phyloP scores from a whole-genome alignment of 1,140 invertebrate species.

The Drosophila aff. region DNA sequence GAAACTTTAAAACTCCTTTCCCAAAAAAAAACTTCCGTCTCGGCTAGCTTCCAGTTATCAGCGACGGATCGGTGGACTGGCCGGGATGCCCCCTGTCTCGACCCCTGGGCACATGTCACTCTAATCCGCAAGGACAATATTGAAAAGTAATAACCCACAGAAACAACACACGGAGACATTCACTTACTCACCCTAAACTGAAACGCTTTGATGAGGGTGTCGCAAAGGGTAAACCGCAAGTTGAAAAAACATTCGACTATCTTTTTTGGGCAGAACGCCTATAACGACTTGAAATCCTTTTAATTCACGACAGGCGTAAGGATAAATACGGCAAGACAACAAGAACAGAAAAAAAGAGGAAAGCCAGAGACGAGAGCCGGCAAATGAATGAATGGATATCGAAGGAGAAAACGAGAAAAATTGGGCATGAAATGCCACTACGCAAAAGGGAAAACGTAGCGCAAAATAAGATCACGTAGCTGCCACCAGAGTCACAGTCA shows the following conservation, averaged over 20 bases:
- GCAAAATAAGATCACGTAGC: conserved; percentile 80
- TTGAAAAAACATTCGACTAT: conserved; percentile 78
- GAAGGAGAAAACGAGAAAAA: conserved; percentile 66
- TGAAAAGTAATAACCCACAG: conserved; percentile 85
- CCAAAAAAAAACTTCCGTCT: not conserved
- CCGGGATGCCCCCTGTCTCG: conserved; percentile 21
- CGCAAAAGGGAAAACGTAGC: conserved; percentile 52
- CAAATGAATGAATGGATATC: conserved; percentile 72
- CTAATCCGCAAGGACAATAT: conserved; percentile 84
- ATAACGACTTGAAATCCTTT: conserved; percentile 78
- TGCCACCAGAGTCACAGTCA: conserved; percentile 48
- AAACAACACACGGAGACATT: conserved; percentile 62
- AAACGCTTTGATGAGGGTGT: conserved; percentile 66
- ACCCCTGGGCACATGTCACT: conserved; percentile 67
- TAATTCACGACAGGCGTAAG: conserved; percentile 79
- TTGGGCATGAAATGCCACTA: conserved; percentile 62
- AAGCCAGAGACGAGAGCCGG: not conserved
- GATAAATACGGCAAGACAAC: conserved; percentile 39
- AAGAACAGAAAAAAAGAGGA: not conserved
- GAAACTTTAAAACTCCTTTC: conserved; percentile 4
- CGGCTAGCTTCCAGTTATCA: conserved; percentile 24
- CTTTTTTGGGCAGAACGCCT: conserved; percentile 60
- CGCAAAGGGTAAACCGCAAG: conserved; percentile 68
- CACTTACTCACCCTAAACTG: conserved; percentile 25
- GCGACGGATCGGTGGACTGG: not conserved